A percentile compares a stretch with the other conserved stretches of the same genome.
phyloP scores from a whole-genome alignment of 37 sponge, comb jelly and placozoan genomes.

The Haliclona indistincta region DNA sequence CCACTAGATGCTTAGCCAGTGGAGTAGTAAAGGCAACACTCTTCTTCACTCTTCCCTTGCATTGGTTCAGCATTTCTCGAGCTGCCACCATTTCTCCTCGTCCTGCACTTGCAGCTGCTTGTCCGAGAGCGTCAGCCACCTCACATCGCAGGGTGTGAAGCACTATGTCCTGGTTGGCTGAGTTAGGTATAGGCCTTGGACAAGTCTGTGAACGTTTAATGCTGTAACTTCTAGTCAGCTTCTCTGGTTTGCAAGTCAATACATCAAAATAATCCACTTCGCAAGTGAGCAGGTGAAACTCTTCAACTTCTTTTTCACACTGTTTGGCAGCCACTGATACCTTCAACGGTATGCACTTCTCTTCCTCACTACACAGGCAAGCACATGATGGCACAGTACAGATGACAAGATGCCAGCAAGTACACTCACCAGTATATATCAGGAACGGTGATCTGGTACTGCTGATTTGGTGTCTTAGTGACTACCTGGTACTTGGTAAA shows the following conservation, averaged over 20 bases:
- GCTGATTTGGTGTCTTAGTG: conserved; percentile 26
- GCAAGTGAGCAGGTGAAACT: conserved; percentile 48
- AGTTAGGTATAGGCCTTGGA: conserved; percentile 35
- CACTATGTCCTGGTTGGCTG: conserved; percentile 37
- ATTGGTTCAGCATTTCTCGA: conserved; percentile 33
- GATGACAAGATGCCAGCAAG: background rate
- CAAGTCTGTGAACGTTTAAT: conserved; percentile 37
- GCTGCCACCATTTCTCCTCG: conserved; percentile 58
- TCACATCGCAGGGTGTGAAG: conserved; percentile 64
- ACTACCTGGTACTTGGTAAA: conserved; percentile 60
- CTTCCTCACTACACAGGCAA: conserved; percentile 71
- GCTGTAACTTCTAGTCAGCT: conserved; percentile 4
- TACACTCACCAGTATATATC: conserved; percentile 78
- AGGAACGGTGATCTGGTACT: conserved; percentile 75
- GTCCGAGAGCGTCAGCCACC: conserved; percentile 49
- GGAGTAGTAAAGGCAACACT: conserved; percentile 17
- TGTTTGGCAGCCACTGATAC: background rate
- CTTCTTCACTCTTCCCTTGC: conserved; percentile 17
- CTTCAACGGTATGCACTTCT: conserved; percentile 54
- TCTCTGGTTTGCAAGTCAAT: conserved; percentile 22
- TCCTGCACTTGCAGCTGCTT: conserved; percentile 60
- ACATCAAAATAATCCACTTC: conserved; percentile 76
- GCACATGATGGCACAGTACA: background rate
- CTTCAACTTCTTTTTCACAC: background rate
- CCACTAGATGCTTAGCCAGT: conserved; percentile 52